Conservation (phyloP, 2,797 vertebrate species). For the Mormyrops boulengeri region DNA sequence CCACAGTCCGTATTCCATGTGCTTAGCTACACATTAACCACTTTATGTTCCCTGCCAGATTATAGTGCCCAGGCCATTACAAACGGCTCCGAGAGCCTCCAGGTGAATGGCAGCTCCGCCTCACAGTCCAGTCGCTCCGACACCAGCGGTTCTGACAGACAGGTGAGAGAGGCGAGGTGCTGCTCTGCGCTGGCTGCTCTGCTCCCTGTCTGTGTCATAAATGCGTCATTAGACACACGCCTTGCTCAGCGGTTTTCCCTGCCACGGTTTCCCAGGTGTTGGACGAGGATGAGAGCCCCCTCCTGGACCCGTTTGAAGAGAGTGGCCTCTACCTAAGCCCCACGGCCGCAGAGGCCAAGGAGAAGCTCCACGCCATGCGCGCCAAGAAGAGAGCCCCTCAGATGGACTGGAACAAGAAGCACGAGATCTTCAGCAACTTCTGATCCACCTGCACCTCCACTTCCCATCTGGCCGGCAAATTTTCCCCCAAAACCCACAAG, state of each 20-base stretch:
- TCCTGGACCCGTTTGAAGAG: conserved; percentile 80
- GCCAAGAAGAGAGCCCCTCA: conserved; percentile 85
- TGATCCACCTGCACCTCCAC: conserved; percentile 48
- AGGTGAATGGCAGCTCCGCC: conserved; percentile 78
- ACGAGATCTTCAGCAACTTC: conserved; percentile 96
- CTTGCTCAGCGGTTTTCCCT: not conserved
- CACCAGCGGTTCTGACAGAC: conserved; percentile 69
- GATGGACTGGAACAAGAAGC: conserved; percentile 98
- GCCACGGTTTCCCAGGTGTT: conserved; percentile 40
- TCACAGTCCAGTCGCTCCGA: conserved; percentile 63
- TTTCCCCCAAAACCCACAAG: not conserved
- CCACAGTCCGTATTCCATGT: not conserved
- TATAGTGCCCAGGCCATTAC: conserved; percentile 72
- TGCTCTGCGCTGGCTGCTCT: not conserved
- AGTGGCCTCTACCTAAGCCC: conserved; percentile 83
- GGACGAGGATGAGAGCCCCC: conserved; percentile 48
- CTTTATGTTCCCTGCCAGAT: conserved; percentile 42
- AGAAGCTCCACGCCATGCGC: conserved; percentile 82
- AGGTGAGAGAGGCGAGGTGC: conserved; percentile 36
- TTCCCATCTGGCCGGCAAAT: not conserved
- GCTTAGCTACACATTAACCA: not conserved
- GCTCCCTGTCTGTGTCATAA: not conserved
- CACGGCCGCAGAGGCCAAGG: conserved; percentile 87
- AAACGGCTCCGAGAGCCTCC: conserved; percentile 78
- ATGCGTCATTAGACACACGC: not conserved